Evolutionary conservation across 2,797 vertebrate genomes (phyloP).

Genomic region (Echiichthys vipera): DNA sequence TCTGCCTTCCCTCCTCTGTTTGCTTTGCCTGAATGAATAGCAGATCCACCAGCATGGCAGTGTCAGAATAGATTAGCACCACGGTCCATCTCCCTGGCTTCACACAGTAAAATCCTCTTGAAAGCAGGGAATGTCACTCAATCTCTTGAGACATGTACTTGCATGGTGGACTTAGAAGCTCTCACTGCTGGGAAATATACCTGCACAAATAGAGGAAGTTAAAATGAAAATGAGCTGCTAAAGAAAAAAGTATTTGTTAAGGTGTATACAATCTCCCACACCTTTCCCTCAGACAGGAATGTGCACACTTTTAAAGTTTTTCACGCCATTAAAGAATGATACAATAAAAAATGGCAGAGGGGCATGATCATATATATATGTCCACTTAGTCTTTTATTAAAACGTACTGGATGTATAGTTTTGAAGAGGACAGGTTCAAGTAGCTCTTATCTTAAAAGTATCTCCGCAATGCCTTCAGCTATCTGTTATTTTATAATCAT

Average conservation of each 20-base stretch:
- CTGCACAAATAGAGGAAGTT: slow-evolving; percentile 74
- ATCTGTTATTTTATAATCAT: slow-evolving; percentile 63
- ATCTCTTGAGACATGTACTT: slow-evolving; percentile 78
- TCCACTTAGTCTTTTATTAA: slow-evolving; percentile 22
- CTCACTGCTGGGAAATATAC: slow-evolving; percentile 71
- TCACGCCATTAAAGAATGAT: neutral
- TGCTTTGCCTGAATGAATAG: slow-evolving; percentile 76
- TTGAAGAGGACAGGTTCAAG: slow-evolving; percentile 66
- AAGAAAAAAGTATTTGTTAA: slow-evolving; percentile 48
- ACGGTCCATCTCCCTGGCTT: slow-evolving; percentile 75
- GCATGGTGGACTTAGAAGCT: slow-evolving; percentile 63
- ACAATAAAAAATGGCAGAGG: neutral
- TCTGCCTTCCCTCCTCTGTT: slow-evolving; percentile 64
- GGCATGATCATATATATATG: slow-evolving; percentile 11
- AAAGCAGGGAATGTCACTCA: slow-evolving; percentile 80
- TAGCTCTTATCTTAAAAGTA: slow-evolving; percentile 61
- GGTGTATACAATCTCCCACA: slow-evolving; percentile 14
- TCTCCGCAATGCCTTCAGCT: slow-evolving; percentile 68
- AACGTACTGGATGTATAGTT: slow-evolving; percentile 14
- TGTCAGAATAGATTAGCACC: slow-evolving; percentile 82
- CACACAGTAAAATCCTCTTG: slow-evolving; percentile 81
- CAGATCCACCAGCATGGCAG: slow-evolving; percentile 76
- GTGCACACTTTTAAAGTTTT: slow-evolving; percentile 1
- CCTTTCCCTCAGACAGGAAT: slow-evolving; percentile 2
- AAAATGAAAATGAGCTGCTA: slow-evolving; percentile 62